Conservation (phyloP, 64 coral and sea anemone species). For the Actinia tenebrosa region DNA sequence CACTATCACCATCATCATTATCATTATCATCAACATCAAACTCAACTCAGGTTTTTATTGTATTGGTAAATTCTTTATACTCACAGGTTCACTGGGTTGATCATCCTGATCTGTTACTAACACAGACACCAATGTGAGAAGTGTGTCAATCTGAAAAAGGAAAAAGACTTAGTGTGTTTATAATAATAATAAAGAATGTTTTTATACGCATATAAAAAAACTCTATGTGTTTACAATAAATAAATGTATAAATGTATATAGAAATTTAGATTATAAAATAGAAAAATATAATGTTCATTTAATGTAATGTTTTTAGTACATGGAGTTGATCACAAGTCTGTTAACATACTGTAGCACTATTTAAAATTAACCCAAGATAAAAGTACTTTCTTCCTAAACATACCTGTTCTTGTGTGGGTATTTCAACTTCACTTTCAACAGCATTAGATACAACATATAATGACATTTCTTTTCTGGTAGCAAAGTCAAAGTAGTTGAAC, state of each 20-base stretch:
- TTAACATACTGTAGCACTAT: too few species aligned
- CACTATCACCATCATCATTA: too few species aligned
- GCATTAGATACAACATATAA: slow-evolving; percentile 89
- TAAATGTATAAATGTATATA: too few species aligned
- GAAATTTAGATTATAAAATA: too few species aligned
- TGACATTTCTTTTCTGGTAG: slow-evolving; percentile 90
- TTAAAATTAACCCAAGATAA: too few species aligned
- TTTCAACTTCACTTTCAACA: slow-evolving; percentile 78
- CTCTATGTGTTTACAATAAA: too few species aligned
- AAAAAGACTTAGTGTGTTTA: background rate
- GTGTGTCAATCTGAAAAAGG: slow-evolving; percentile 61
- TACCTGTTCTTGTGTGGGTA: slow-evolving; percentile 91
- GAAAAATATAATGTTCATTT: too few species aligned
- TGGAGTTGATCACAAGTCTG: too few species aligned
- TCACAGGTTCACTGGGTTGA: slow-evolving; percentile 85
- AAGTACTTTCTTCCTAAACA: background rate
- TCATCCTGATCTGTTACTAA: slow-evolving; percentile 92
- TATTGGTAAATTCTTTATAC: slow-evolving; percentile 8
- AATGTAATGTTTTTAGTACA: too few species aligned
- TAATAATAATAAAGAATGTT: too few species aligned
- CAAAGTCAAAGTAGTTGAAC: slow-evolving; percentile 90
- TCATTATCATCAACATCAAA: background rate
- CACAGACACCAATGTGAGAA: slow-evolving; percentile 72
- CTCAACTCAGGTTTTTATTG: background rate
- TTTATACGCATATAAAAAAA: too few species aligned